Conservation (phyloP, 2,888 invertebrate genomes). For the Drosophila stalkeri region DNA sequence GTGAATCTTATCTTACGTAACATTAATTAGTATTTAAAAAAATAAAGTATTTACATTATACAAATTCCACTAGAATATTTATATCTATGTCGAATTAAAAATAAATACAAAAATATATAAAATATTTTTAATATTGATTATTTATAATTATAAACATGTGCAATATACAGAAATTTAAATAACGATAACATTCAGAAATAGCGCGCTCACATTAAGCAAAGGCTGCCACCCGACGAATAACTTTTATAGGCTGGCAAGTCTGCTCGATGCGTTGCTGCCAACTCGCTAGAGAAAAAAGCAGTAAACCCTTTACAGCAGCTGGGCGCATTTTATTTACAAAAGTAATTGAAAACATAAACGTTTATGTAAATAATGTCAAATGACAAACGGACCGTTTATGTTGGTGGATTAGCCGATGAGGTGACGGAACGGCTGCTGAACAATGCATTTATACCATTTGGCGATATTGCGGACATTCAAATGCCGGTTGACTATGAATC, state of each 20-base stretch:
- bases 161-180: background rate
- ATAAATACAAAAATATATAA: background rate
- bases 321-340: constrained; percentile 48
- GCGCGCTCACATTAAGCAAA: too few relatives aligned
- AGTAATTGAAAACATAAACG: constrained; percentile 25
- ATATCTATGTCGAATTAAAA: background rate
- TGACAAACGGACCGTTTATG: constrained; percentile 93
- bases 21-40: constrained; percentile 24
- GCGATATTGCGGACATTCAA: constrained; percentile 98
- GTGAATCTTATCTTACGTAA: constrained; percentile 42
- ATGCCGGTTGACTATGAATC: constrained; percentile 98
- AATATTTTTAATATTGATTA: background rate
- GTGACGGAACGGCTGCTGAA: constrained; percentile 97
- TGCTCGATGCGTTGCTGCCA: constrained; percentile 15
- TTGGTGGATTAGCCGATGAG: constrained; percentile 96
- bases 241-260: constrained; percentile 22
- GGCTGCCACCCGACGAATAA: constrained; percentile 24
- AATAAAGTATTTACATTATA: constrained; percentile 10
- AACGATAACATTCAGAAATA: background rate
- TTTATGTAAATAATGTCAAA: constrained; percentile 86
- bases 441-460: constrained; percentile 99
- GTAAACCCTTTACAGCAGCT: constrained; percentile 19
- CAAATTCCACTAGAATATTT: background rate
- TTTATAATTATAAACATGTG: background rate
- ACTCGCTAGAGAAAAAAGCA: background rate